Evolutionary conservation across 2,888 invertebrate species (phyloP).

Genomic region (Dryobotodes eremita): DNA sequence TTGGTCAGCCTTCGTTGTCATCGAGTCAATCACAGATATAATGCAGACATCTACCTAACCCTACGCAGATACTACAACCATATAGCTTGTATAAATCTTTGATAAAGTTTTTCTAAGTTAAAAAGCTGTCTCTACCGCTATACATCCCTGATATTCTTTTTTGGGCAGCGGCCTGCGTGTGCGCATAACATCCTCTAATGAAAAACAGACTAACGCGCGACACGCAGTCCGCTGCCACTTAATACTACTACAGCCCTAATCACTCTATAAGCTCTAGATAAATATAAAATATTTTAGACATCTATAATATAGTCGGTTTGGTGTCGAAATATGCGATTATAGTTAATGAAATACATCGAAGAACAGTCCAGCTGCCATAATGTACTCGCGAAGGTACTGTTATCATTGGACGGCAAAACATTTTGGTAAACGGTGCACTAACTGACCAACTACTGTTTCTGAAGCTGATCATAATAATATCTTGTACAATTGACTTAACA

Average conservation of each 20-base stretch:
- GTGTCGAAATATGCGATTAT: conserved; percentile 85
- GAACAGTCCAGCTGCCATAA: conserved; percentile 83
- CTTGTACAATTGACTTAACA: conserved; percentile 71
- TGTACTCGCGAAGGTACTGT: conserved; percentile 73
- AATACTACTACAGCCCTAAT: conserved; percentile 83
- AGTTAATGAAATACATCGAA: conserved; percentile 77
- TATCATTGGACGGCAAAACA: conserved; percentile 89
- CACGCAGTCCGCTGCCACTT: conserved; percentile 68
- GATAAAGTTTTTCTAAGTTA: conserved; percentile 82
- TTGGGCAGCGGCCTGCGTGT: conserved; percentile 70
- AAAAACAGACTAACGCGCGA: conserved; percentile 20
- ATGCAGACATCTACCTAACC: conserved; percentile 72
- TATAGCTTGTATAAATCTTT: conserved; percentile 86
- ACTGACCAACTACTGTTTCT: conserved; percentile 54
- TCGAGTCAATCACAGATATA: conserved; percentile 66
- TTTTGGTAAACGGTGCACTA: conserved; percentile 78
- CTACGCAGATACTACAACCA: conserved; percentile 83
- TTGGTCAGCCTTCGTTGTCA: conserved; percentile 67
- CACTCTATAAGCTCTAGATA: conserved; percentile 90
- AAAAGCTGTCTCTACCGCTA: conserved; percentile 85
- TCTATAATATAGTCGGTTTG: conserved; percentile 83
- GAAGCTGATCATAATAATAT: conserved; percentile 67
- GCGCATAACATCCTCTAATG: conserved; percentile 29
- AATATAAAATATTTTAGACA: conserved; percentile 88
- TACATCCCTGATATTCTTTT: conserved; percentile 85